Evolutionary conservation across 2,113 vertebrate genomes (phyloP).

Genomic region (Rhegmatorhina hoffmannsi): DNA sequence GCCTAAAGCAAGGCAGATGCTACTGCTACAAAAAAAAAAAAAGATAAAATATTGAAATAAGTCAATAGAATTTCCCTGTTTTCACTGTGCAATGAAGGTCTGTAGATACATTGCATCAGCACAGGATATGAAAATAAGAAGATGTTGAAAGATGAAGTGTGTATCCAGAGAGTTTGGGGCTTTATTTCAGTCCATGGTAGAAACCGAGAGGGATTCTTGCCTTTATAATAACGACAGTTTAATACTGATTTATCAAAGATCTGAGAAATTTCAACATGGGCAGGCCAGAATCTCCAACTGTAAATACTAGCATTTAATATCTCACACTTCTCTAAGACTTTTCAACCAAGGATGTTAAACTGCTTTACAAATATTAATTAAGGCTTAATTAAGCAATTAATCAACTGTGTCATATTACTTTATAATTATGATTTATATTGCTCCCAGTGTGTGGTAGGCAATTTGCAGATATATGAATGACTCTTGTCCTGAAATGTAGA

Average conservation of each 20-base stretch:
- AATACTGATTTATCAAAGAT: conserved; percentile 30
- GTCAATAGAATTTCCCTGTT: not conserved
- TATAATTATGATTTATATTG: conserved; percentile 63
- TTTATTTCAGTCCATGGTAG: not conserved
- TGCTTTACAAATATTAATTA: conserved; percentile 72
- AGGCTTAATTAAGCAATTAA: conserved; percentile 71
- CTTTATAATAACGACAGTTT: not conserved
- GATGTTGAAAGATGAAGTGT: not conserved
- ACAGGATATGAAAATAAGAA: not conserved
- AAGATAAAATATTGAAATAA: not conserved
- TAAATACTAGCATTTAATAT: conserved; percentile 57
- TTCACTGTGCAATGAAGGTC: not conserved
- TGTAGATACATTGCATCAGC: not conserved
- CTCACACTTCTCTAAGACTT: conserved; percentile 13
- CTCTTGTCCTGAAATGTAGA: conserved; percentile 42
- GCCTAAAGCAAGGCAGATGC: not conserved
- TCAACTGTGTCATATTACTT: conserved; percentile 67
- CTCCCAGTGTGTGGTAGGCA: conserved; percentile 49
- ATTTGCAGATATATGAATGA: conserved; percentile 52
- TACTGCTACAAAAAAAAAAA: not conserved
- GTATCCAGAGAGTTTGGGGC: not conserved
- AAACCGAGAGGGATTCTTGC: not conserved
- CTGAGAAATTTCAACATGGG: conserved; percentile 10
- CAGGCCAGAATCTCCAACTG: not conserved
- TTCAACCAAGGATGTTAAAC: conserved; percentile 58